Evolutionary conservation across 2,113 vertebrate species (phyloP), one percentile per base, ranked within the genome.

Genomic region (Brachyhypopomus occidentalis): DNA sequence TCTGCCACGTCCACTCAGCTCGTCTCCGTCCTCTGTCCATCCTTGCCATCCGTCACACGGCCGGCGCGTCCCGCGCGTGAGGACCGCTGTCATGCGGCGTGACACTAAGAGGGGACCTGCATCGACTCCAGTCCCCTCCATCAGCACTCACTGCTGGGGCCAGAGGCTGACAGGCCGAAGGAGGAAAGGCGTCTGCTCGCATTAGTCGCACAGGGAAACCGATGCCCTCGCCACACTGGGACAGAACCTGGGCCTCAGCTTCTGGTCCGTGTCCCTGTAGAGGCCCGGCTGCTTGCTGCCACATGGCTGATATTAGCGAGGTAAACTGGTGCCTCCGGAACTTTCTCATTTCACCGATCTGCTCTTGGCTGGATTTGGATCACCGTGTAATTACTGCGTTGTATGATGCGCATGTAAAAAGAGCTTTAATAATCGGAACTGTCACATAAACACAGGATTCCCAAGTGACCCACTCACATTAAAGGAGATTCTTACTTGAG

Each of bases 1-100:
- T 85, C 86, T 91, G 90, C 86, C 93, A 94, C 85, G 89, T 91
- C 89, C 88, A 89, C 92, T 92, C 92, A 90, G 84, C 89, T 67
- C 87, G 88, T 87, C 81, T 87, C 79, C 86, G 75, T 85, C 72
- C 80, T 79, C 69, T 78, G 59, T 83, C 75, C 67, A 62, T 83
- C 72, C 81, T 30, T 76, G 52, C 70, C 27, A 63, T 83, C 75
- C 67, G 72, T 87, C 52, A 58, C 62, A 67, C 11, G 23, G 69
- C 81, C 74, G 78, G 74, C 82, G 79, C 71, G 79, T 83, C 84
- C 80, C 84, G 83, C 80, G 72, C 38, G 73, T 9, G 71, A 86
- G 87, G 87, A 59, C 69, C 81, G 79, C 86, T 83, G 84, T 91
- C 64, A 85, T 82, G 48, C 19, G 70, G 67, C 45, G 63, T 88